Base-by-base conservation (phyloP, 1,140 invertebrate species). In the Carcinoscorpius rotundicauda region DNA sequence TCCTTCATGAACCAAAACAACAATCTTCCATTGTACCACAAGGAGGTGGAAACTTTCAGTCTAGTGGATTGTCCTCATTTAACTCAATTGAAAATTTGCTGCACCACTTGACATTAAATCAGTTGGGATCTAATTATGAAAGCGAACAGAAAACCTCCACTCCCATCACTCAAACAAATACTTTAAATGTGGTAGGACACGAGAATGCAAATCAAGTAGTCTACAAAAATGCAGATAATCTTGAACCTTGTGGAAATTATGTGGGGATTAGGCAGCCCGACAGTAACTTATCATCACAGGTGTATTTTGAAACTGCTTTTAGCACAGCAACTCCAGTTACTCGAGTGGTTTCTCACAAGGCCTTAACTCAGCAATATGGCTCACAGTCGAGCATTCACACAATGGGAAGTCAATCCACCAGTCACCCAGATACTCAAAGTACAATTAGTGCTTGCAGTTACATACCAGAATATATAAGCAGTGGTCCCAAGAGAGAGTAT, bases 251-350 rank as follows among this genome's bases (percentile, higher is more conserved):
- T 29, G 29, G 29, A 29, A 29, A 29, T 29, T 29, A 29, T 29
- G 29, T 29, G 29, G 29, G 29, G 29, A 29, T 29, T 29, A 29
- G 29, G 29, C 29, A 29, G 29, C 29, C 29, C 29, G 29, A 29
- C 29, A 29, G 29, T 60, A 62, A 69, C 52, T 66, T 68, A 50
- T 67, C 69, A 49, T 61, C 61, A 8, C 50, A 72, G 59, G 69
- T 71, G 50, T 75, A 75, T 64, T 78, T 73, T 68, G 78, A 79
- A 72, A 78, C 77, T 5, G 76, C 75, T 10, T 79, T 79, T 68
- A 75, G 73, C 9, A 74, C 75, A 51, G 73, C 75, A 58, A 72
- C 73, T 62, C 77, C 78, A 11, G 60, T 73, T 3, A 74, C 73
- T 10, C 60, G 71, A 64, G 67, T 74, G 9, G 63, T 74, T 49